Base-by-base conservation (phyloP, 2,797 vertebrate species). In the Passerculus sandwichensis region DNA sequence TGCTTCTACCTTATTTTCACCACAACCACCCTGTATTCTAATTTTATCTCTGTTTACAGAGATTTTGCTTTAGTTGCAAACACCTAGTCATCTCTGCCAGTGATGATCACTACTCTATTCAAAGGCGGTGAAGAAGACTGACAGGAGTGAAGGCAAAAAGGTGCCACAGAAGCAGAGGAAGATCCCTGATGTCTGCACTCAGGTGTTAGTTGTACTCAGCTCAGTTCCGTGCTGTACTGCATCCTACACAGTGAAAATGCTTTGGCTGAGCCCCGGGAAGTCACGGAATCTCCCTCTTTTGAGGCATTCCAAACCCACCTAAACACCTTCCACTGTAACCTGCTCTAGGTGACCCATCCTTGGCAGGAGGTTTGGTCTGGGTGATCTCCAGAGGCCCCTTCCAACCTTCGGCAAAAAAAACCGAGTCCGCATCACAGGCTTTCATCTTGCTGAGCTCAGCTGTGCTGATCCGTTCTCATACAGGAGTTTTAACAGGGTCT, bases 391-490 rank as follows among this genome's bases (percentile, higher is more conserved):
- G 38, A 59, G 9, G 3, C 21, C 7, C 59, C 25, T 47, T 26
- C 17, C 21, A 38, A 5, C 14, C 21, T 12, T 34, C n/a, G n/a
- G n/a, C n/a, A n/a, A 38, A n/a, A 9, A 67, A 67, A 67, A 36
- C 2, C 0, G 4, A 75, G 11, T 2, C 36, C 13, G 0, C 10
- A 36, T 4, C 27, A 51, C 13, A 51, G 6, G 15, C 4, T 27
- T 48, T 44, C 40, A 36, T 2, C 18, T 7, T 7, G 15, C 3
- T 48, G 16, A 53, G 50, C 13, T 4, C 9, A 50, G 15, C 10
- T 15, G 23, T 0, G 13, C 5, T 32, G 25, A 26, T 1, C 9
- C 8, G 4, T 3, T 51, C 15, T 32, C 5, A 4, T 0, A 48
- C 8, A 15, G 4, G 2, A 10, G 0, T 17, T 47, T 36, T 25